phyloP scores from a whole-genome alignment of 2,888 invertebrate species.

The Ellobium chinense region DNA sequence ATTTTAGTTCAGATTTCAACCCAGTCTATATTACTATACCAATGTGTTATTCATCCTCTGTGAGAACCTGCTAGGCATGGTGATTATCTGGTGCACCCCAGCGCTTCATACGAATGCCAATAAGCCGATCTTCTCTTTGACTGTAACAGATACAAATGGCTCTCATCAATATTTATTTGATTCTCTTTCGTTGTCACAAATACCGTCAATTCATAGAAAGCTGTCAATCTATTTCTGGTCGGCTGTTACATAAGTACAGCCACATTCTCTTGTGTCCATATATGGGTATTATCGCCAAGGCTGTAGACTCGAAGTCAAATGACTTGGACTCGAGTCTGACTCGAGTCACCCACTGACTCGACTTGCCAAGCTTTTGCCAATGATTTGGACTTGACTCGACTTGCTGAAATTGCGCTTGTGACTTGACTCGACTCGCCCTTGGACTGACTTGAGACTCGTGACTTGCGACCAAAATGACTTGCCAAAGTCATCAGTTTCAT shows the following conservation, averaged over 20 bases:
- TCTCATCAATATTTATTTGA: too few relatives aligned
- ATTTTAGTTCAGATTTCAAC: not conserved
- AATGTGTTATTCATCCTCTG: not conserved
- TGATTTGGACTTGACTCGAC: too few relatives aligned
- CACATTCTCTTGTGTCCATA: not conserved
- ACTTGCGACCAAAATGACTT: too few relatives aligned
- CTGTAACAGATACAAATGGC: not conserved
- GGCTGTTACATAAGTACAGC: not conserved
- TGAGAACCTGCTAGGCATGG: not conserved
- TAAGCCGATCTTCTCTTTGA: not conserved
- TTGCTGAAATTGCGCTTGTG: too few relatives aligned
- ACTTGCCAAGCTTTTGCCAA: too few relatives aligned
- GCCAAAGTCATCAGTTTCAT: too few relatives aligned
- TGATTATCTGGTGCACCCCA: not conserved
- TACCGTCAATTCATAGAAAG: not conserved
- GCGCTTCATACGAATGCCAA: not conserved
- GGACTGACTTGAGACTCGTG: too few relatives aligned
- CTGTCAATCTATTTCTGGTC: not conserved
- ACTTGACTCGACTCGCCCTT: too few relatives aligned
- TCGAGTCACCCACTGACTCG: too few relatives aligned
- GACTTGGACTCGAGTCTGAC: too few relatives aligned
- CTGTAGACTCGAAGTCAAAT: too few relatives aligned
- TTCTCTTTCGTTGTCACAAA: not conserved
- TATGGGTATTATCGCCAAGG: too few relatives aligned
- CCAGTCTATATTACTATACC: not conserved